Evolutionary conservation across 2,888 invertebrate genomes (phyloP), one percentile per base, ranked within the genome.

Genomic region (Proisotoma minuta): DNA sequence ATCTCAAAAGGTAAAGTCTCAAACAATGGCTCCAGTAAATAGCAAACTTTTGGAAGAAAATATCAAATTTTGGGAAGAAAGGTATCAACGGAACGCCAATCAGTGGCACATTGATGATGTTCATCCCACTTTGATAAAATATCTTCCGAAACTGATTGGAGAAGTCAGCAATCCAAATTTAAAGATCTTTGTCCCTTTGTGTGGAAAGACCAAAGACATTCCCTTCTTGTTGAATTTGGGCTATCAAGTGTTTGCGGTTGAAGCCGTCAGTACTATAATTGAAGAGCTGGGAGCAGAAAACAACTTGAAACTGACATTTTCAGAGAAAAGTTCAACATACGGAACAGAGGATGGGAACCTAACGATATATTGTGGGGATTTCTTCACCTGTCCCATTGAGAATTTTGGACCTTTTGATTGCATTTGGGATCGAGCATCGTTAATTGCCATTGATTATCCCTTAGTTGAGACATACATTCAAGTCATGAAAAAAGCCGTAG

Each of bases 361-460:
- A 3, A 59, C 67, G 23, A 73, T 76, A 39, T 75, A 70, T 52
- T 56, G 62, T 39, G 73, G 74, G 12, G 76, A 76, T 65, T 60
- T 75, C 4, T 73, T 73, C 62, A 63, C 62, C 23, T 67, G 74
- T 53, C 64, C 73, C 12, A 63, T 73, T 29, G 70, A 73, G 29
- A 51, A 63, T n/a, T 64, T 65, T 28, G 75, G 75, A 5, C 72
- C 72, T 12, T 75, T 76, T 57, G 74, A 75, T 57, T 66, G 62
- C 34, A 63, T 75, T 43, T 76, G 75, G 74, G 76, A 76, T 63
- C 63, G 75, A 47, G 75, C 73, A 3, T 73, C 74, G 15, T 66
- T 75, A 29, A 73, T 73, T 27, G 74, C 75, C 10, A 61, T 76
- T 23, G 63, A 72, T 39, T 68, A 68, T 40, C 15, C 48, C 43